phyloP scores from a whole-genome alignment of 2,113 vertebrate species.

The Lamprologus speciosus region DNA sequence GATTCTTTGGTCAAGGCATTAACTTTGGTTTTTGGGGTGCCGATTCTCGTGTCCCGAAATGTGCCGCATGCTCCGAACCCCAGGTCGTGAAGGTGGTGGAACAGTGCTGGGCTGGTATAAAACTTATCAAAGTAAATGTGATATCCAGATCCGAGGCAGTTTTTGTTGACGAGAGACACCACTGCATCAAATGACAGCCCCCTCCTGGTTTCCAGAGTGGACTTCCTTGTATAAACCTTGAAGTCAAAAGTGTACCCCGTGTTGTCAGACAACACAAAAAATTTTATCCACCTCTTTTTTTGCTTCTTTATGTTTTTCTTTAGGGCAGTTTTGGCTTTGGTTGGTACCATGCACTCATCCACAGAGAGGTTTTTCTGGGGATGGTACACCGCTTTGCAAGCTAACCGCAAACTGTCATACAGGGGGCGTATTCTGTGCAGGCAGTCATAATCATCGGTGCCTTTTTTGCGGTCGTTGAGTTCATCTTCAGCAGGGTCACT shows the following conservation, averaged over 20 bases:
- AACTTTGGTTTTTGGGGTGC: neutral
- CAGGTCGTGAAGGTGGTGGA: neutral
- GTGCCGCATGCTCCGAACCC: neutral
- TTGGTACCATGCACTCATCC: neutral
- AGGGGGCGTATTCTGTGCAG: neutral
- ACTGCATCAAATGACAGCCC: neutral
- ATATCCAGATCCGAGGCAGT: neutral
- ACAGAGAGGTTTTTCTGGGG: neutral
- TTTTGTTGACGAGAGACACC: neutral
- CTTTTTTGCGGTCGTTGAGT: neutral
- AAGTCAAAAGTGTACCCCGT: neutral
- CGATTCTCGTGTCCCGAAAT: neutral
- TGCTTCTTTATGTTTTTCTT: neutral
- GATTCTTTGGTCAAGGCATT: neutral
- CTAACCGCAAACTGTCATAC: neutral
- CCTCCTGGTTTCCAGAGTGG: accelerated
- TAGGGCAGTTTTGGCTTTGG: neutral
- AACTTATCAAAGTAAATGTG: neutral
- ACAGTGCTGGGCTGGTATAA: neutral
- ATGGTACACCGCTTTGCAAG: neutral
- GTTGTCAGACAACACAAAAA: neutral
- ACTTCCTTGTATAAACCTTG: neutral
- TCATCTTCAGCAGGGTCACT: neutral
- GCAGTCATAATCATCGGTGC: neutral
- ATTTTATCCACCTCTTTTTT: neutral